These are phyloP conservation scores for Haliclona indistincta DNA, from an alignment of 37 sponge, comb jelly and placozoan species.

Conservation along the genomic window DNA sequence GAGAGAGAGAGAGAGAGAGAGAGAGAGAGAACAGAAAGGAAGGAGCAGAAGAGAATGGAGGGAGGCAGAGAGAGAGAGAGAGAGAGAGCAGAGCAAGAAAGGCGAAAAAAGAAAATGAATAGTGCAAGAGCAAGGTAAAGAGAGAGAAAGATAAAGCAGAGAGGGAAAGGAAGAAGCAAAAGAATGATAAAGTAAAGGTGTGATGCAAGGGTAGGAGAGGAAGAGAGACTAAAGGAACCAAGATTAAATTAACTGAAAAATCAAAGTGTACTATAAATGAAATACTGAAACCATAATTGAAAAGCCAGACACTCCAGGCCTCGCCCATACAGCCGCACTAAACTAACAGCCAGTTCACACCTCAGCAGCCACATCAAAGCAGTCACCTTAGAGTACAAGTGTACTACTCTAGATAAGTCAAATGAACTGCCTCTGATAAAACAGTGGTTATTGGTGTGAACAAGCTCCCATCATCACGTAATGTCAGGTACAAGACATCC, in stretches of 20 bases:
- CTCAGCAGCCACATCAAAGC: too few relatives aligned
- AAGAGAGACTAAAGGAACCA: slow-evolving; percentile 7
- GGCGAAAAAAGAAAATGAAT: neutral
- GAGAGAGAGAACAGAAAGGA: neutral
- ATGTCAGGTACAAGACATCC: too few relatives aligned
- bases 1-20: slow-evolving; percentile 1
- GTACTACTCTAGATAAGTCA: too few relatives aligned
- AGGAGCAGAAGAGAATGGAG: neutral
- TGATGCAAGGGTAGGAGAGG: neutral
- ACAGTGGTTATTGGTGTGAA: too few relatives aligned
- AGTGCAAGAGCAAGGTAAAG: neutral
- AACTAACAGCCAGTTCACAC: too few relatives aligned
- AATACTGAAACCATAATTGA: too few relatives aligned
- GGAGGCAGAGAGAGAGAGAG: neutral
- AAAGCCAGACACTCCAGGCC: too few relatives aligned
- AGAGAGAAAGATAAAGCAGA: neutral
- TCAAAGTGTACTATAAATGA: slow-evolving; percentile 20
- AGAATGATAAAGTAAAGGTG: neutral
- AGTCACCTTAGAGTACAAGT: too few relatives aligned
- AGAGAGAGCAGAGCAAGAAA: neutral
- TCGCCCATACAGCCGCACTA: too few relatives aligned
- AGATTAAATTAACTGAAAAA: neutral
- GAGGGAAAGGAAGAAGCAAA: neutral
- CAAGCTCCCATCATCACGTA: too few relatives aligned
- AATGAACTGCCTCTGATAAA: too few relatives aligned